Percentiles rank a stretch among this genome's conserved stretches.
phyloP scores from a whole-genome alignment of 2,888 invertebrate species.

The Chaitophorus viminalis region DNA sequence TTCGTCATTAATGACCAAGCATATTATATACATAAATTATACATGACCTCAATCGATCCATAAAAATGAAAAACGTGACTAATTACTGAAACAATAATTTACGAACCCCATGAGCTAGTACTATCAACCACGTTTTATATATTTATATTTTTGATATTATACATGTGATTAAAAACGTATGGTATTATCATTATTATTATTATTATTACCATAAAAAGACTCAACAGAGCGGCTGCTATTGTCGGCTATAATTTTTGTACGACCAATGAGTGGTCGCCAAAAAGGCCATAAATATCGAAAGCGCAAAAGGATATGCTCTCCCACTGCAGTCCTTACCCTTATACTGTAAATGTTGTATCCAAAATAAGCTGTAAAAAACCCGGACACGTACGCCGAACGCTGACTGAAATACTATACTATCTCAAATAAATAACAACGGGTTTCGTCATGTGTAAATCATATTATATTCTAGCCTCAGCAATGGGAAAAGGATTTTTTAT shows the following conservation, averaged over 20 bases:
- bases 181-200: not conserved
- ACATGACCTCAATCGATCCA: too few relatives aligned
- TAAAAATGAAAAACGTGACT: too few relatives aligned
- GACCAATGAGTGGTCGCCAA: constrained; percentile 28
- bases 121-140: not conserved
- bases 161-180: not conserved
- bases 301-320: constrained; percentile 13
- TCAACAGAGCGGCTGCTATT: not conserved
- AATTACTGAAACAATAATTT: too few relatives aligned
- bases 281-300: constrained; percentile 57
- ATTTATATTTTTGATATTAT: not conserved
- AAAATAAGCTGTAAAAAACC: constrained; percentile 60
- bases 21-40: too few relatives aligned
- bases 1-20: too few relatives aligned
- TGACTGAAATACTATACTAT: constrained; percentile 52
- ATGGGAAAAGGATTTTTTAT: constrained; percentile 17
- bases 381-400: constrained; percentile 41
- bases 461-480: not conserved
- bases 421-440: constrained; percentile 54
- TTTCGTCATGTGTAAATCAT: constrained; percentile 50
- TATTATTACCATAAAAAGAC: not conserved
- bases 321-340: not conserved
- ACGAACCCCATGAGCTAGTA: too few relatives aligned
- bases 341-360: not conserved
- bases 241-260: constrained; percentile 49